Base-by-base conservation (phyloP, 2,113 vertebrate genomes). In the Scopus umbretta region DNA sequence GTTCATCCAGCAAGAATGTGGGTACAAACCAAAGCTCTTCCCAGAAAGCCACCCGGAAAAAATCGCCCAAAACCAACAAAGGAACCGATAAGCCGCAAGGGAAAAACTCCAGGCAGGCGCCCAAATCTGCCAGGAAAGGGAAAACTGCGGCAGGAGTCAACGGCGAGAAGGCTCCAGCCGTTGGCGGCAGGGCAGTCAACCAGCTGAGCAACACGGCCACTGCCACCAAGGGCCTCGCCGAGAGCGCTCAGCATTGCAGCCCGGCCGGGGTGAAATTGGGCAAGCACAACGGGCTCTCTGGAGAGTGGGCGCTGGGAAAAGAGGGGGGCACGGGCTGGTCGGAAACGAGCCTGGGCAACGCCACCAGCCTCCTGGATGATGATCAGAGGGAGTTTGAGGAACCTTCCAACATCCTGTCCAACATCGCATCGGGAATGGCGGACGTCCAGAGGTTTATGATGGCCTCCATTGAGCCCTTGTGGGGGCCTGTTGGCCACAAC, bases 361-460 rank as follows among this genome's bases (percentile, higher is more conserved):
- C 94, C 67, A 99, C 98, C 97, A 99, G 96, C 96, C 98, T 99
- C 79, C 98, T 99, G 73, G 99, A 99, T 25, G 99, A 99, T 16
- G 99, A 99, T 95, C 99, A 99, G 98, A 98, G 99, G 96, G 99
- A 99, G 98, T 99, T 99, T 53, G 99, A 99, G 96, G 99, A 99
- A 73, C 99, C 99, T 81, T 99, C 99, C 92, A 99, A 99, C 98
- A 99, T 99, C 98, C 98, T 99, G 94, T 99, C 99, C 89, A 99
- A 99, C 98, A 99, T 99, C 78, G 99, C 99, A 13, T 99, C 99
- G n/a, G 99, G 99, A 58, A 99, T 99, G 99, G 99, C 99, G 9
- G 99, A 99, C 52, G 99, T 99, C 70, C 99, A 99, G 98, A 98
- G 99, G 97, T 99, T 99, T 84, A 99, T 99, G 99, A 99, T 99